These are phyloP conservation scores for Riparia riparia DNA, from an alignment of 2,113 vertebrate species.

Conservation along the genomic window DNA sequence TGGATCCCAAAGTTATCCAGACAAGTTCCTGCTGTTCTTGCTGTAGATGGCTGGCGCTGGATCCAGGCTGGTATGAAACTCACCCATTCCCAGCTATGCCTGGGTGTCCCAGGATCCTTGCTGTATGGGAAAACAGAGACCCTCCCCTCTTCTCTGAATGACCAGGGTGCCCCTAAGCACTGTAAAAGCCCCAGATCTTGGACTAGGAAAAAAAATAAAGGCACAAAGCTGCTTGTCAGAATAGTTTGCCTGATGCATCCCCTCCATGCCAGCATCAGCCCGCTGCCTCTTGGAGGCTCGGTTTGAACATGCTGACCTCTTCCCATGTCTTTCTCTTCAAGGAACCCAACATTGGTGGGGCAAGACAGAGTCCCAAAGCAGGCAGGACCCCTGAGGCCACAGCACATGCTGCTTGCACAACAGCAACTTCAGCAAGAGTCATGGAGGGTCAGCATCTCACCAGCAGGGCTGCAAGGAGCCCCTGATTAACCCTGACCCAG, in stretches of 20 bases:
- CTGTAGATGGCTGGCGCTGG: neutral
- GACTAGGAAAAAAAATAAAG: too few relatives aligned
- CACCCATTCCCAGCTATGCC: neutral
- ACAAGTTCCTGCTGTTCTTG: neutral
- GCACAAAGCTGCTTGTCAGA: neutral
- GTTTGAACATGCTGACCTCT: neutral
- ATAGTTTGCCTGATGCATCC: rapidly evolving
- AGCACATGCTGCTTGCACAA: rapidly evolving
- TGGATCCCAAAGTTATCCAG: neutral
- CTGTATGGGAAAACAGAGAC: neutral
- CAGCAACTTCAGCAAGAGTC: neutral
- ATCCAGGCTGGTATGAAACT: neutral
- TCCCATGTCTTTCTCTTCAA: neutral
- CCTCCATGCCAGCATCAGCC: neutral
- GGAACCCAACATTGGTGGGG: rapidly evolving
- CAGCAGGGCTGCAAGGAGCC: neutral
- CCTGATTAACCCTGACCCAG: neutral
- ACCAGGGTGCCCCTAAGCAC: neutral
- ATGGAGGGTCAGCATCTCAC: neutral
- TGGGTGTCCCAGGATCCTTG: neutral
- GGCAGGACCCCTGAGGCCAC: neutral
- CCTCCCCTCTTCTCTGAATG: neutral
- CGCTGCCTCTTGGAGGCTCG: neutral
- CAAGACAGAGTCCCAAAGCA: neutral
- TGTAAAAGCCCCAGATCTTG: neutral